Percentiles rank a stretch among this genome's conserved stretches.
Evolutionary conservation across 2,113 vertebrate genomes (phyloP).

Genomic region (Spilogale gracilis): DNA sequence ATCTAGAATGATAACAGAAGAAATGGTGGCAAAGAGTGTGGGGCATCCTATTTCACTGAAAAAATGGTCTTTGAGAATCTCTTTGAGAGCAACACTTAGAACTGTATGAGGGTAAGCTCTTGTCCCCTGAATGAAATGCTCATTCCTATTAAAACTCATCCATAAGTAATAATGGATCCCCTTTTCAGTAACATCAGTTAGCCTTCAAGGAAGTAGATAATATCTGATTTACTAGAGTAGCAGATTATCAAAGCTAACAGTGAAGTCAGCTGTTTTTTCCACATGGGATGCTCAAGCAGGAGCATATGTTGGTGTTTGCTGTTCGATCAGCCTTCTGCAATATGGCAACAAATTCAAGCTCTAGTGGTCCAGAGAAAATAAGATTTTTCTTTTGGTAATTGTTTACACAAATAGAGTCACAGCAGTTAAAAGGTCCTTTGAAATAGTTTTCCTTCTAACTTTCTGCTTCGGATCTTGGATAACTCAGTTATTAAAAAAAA

Average conservation of each 20-base stretch:
- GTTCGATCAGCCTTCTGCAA: constrained; percentile 62
- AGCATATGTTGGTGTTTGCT: constrained; percentile 60
- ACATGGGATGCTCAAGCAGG: neutral
- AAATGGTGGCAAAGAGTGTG: neutral
- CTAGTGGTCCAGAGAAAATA: neutral
- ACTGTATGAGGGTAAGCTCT: neutral
- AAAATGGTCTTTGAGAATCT: neutral
- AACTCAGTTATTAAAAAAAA: neutral
- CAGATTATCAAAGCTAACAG: constrained; percentile 52
- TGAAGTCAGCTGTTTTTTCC: constrained; percentile 23
- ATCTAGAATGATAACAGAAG: neutral
- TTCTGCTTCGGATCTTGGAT: neutral
- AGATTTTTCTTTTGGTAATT: neutral
- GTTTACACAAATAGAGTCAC: neutral
- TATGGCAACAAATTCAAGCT: constrained; percentile 59
- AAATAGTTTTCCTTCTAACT: neutral
- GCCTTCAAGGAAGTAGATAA: neutral
- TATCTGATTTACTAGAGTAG: constrained; percentile 21
- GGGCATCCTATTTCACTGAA: neutral
- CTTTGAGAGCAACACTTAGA: neutral
- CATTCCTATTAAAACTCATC: constrained; percentile 33
- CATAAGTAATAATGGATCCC: neutral
- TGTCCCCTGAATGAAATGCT: neutral
- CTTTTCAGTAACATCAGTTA: constrained; percentile 28
- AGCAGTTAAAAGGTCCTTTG: neutral